A percentile compares a stretch with the other conserved stretches of the same genome.
These are phyloP conservation scores for Deilephila porcellus DNA, from an alignment of 2,888 invertebrate genomes.

Conservation along the genomic window DNA sequence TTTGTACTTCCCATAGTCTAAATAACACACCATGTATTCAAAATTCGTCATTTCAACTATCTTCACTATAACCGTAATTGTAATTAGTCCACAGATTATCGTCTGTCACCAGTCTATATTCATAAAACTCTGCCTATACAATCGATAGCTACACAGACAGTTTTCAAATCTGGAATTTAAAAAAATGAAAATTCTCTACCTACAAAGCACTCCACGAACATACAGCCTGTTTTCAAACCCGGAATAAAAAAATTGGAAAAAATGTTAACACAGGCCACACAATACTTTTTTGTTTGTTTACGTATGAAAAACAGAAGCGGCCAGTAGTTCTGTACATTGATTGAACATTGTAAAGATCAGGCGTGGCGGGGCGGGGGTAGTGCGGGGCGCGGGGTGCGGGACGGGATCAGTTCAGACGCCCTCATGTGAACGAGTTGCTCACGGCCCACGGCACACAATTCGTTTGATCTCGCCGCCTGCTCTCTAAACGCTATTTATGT, in stretches of 20 bases:
- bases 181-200: no score
- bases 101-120: no score
- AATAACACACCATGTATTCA: no score
- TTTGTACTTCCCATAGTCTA: no score
- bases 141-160: no score
- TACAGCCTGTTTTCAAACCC: no score
- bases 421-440: conserved; percentile 76
- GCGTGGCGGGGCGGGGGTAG: conserved; percentile 43
- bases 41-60: no score
- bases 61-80: no score
- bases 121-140: no score
- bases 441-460: conserved; percentile 81
- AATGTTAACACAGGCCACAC: not conserved
- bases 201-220: no score
- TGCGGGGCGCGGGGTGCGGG: conserved; percentile 42
- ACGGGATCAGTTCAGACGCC: conserved; percentile 58
- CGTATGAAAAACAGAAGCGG: conserved; percentile 16
- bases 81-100: no score
- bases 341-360: conserved; percentile 48
- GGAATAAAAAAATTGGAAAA: not conserved
- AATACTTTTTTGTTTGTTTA: not conserved
- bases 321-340: conserved; percentile 34
- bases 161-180: no score
- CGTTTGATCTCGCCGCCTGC: conserved; percentile 80
- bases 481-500: conserved; percentile 77